Evolutionary conservation across 2,797 vertebrate species (phyloP).

Genomic region (Lerista edwardsae): DNA sequence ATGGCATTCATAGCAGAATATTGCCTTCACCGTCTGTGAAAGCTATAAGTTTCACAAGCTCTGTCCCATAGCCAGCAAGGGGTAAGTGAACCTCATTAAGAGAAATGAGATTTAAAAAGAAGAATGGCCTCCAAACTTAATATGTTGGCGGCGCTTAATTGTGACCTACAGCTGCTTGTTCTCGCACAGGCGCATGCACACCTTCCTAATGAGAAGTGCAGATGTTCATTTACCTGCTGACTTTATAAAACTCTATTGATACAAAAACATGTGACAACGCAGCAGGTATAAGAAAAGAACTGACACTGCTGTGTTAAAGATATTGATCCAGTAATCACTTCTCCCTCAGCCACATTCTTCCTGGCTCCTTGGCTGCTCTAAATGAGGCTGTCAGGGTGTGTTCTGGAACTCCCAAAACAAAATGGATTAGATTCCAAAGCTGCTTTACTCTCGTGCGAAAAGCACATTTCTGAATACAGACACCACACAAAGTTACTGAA

Average conservation of each 20-base stretch:
- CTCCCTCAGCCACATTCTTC: slow-evolving; percentile 33
- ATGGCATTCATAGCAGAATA: neutral
- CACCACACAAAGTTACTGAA: neutral
- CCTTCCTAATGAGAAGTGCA: slow-evolving; percentile 12
- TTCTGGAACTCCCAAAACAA: neutral
- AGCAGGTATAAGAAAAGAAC: neutral
- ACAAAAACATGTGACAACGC: slow-evolving; percentile 21
- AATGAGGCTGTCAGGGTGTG: neutral
- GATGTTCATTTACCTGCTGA: neutral
- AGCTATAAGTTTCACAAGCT: neutral
- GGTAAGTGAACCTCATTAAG: slow-evolving; percentile 4
- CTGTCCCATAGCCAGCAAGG: neutral
- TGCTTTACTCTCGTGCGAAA: slow-evolving; percentile 5
- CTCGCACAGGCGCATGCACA: neutral
- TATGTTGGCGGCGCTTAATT: neutral
- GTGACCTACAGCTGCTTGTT: neutral
- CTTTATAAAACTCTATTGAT: slow-evolving; percentile 34
- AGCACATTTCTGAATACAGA: slow-evolving; percentile 19
- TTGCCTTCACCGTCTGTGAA: neutral
- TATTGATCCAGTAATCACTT: slow-evolving; percentile 7
- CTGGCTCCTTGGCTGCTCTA: neutral
- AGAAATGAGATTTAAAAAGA: neutral
- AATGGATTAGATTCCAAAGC: neutral
- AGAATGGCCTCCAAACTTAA: neutral
- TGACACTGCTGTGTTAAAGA: slow-evolving; percentile 23